Conservation (phyloP, 2,113 vertebrate genomes). For the Oryzias javanicus region DNA sequence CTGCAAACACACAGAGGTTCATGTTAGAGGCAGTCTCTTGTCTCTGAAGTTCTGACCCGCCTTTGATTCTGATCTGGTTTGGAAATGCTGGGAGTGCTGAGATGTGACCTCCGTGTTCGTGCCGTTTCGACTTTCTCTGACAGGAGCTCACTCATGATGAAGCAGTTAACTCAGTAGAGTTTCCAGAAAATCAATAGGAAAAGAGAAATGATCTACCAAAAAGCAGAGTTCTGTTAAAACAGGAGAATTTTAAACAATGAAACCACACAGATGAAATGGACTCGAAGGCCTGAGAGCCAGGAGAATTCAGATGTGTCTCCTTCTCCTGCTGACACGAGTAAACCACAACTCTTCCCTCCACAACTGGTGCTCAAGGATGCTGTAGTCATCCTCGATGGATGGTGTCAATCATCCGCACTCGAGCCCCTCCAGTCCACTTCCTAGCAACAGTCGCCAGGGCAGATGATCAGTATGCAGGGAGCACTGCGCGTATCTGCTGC, state of each 20-base stretch:
- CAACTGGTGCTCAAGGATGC: background rate
- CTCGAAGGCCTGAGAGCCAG: background rate
- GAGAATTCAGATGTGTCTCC: background rate
- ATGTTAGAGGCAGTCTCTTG: background rate
- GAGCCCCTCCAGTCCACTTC: conserved; percentile 18
- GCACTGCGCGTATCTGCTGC: conserved; percentile 19
- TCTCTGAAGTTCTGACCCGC: background rate
- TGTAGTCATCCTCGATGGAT: conserved; percentile 3
- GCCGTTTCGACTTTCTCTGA: too few relatives aligned
- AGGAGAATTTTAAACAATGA: background rate
- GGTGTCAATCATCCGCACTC: conserved; percentile 30
- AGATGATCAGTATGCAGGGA: conserved; percentile 44
- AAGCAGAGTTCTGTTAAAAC: background rate
- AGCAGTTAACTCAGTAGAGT: too few relatives aligned
- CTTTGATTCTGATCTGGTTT: too few relatives aligned
- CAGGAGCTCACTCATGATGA: too few relatives aligned
- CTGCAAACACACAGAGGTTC: conserved; percentile 64
- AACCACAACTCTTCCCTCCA: background rate
- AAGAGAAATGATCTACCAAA: background rate
- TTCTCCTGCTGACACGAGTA: background rate
- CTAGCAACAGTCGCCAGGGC: conserved; percentile 59
- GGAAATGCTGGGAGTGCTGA: too few relatives aligned
- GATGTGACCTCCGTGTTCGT: too few relatives aligned
- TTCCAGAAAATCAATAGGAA: too few relatives aligned
- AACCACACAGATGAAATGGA: background rate